These are phyloP conservation scores for Dreissena polymorpha DNA, from an alignment of 1,140 invertebrate genomes.

Conservation along the genomic window DNA sequence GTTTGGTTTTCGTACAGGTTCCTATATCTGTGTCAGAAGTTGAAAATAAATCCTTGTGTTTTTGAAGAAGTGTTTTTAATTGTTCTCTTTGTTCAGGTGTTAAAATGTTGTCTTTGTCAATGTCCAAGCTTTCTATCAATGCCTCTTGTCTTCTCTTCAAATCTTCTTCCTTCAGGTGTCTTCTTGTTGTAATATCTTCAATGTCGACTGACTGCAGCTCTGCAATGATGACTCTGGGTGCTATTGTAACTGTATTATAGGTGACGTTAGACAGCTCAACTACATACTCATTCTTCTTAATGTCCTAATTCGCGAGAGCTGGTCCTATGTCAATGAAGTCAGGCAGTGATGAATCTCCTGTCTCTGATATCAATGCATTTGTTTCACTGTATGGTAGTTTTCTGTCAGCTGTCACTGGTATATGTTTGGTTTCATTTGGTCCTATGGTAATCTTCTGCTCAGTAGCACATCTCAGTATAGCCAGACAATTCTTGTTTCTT, in stretches of 20 bases:
- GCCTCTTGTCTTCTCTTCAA: not conserved
- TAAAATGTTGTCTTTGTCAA: slow-evolving; percentile 11
- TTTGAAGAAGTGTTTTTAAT: slow-evolving; percentile 19
- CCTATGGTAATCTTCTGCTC: too few species aligned
- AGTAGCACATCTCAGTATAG: not conserved
- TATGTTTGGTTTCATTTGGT: slow-evolving; percentile 1
- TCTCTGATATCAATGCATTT: not conserved
- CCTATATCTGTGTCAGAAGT: slow-evolving; percentile 38
- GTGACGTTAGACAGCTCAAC: not conserved
- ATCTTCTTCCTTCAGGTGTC: not conserved
- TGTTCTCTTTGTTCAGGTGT: slow-evolving; percentile 4
- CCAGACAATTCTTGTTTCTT: not conserved
- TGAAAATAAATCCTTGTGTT: slow-evolving; percentile 34
- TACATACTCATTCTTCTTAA: not conserved
- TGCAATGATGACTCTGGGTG: not conserved
- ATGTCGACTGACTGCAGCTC: not conserved
- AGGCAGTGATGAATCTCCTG: not conserved
- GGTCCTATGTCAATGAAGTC: not conserved
- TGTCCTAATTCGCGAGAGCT: not conserved
- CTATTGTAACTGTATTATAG: not conserved
- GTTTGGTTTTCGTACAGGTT: slow-evolving; percentile 9
- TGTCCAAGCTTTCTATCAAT: not conserved
- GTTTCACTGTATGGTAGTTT: not conserved
- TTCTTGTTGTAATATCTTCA: not conserved
- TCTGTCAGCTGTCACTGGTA: not conserved